phyloP scores from a whole-genome alignment of 2,888 invertebrate species.

The Rhogogaster chlorosoma region DNA sequence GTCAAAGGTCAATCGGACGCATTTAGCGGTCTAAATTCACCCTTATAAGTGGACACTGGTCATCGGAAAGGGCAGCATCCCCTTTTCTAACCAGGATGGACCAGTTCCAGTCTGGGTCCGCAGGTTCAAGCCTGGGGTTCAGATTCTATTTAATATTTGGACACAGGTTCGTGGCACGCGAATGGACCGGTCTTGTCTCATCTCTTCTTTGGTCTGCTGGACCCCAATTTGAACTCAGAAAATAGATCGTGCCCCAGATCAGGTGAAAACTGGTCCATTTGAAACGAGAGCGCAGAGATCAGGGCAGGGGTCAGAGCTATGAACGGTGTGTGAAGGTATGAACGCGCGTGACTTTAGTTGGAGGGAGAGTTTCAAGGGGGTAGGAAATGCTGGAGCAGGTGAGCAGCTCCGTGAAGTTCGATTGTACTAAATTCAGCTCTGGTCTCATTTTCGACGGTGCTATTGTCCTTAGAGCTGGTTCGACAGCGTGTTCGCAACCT shows the following conservation, averaged over 20 bases:
- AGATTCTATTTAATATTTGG: conserved; percentile 6
- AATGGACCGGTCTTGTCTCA: conserved; percentile 39
- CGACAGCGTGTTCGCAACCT: conserved; percentile 36
- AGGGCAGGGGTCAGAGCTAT: conserved; percentile 56
- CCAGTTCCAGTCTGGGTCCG: conserved; percentile 59
- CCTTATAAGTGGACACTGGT: conserved; percentile 69
- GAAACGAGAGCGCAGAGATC: conserved; percentile 58
- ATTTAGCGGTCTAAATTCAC: conserved; percentile 69
- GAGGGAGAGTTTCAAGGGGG: conserved; percentile 29
- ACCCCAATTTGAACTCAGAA: conserved; percentile 57
- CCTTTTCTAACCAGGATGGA: conserved; percentile 55
- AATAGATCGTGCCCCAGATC: conserved; percentile 71
- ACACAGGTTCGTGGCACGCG: conserved; percentile 55
- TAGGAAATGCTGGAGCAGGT: conserved; percentile 35
- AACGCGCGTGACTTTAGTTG: conserved; percentile 32
- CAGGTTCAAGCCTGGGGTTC: conserved; percentile 40
- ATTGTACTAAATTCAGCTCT: conserved; percentile 43
- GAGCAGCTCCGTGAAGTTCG: conserved; percentile 46
- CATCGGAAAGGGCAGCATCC: conserved; percentile 61
- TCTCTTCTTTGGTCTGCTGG: conserved; percentile 19
- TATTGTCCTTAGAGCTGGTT: conserved; percentile 38
- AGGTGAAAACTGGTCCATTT: conserved; percentile 77
- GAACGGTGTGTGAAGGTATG: not conserved
- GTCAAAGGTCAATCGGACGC: conserved; percentile 69
- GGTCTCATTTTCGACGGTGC: conserved; percentile 34